Evolutionary conservation across 1,140 invertebrate genomes (phyloP), one percentile per base, ranked within the genome.

Genomic region (Nylanderia fulva): DNA sequence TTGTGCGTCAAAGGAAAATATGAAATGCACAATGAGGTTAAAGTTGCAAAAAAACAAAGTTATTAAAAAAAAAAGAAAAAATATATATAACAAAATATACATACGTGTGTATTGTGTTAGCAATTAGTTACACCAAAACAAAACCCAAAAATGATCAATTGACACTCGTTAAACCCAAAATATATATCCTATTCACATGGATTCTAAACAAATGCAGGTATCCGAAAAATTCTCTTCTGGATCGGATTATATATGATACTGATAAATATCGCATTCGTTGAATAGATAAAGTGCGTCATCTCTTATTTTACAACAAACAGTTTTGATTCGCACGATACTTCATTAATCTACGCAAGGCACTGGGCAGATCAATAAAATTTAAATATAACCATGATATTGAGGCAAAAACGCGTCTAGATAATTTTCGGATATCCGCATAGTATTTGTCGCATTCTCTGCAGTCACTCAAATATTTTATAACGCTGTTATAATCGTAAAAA

Each of bases 91-190:
- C 27, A 48, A 84, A 83, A 52, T 66, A 69, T 71, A 88, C 56
- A 75, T 56, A 85, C 72, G 69, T 90, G 74, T 90, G 76, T 85
- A 69, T 83, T 77, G 86, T 90, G 89, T 90, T 90, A 90, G 88
- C 89, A 84, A 90, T 90, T 90, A 90, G 89, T 90, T 86, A 84
- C 86, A 84, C 89, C 86, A 88, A 86, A 79, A 86, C 74, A 88
- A 89, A 90, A 88, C 89, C 89, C 86, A 90, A 84, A 84, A 61
- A 71, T 87, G 76, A 90, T 58, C 60, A 87, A 79, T 61, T 86
- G 68, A 85, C 74, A 71, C 52, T 77, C 66, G 86, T 48, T 66
- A 74, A 71, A 84, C 61, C 74, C 87, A 83, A 33, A 75, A 76
- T n/a, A 85, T 89, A 71, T 82, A 42, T 85, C 77, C 69, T 61